Percentiles rank a stretch among this genome's conserved stretches.
phyloP scores from a whole-genome alignment of 92 coral and sea anemone genomes.

The Desmophyllum pertusum region DNA sequence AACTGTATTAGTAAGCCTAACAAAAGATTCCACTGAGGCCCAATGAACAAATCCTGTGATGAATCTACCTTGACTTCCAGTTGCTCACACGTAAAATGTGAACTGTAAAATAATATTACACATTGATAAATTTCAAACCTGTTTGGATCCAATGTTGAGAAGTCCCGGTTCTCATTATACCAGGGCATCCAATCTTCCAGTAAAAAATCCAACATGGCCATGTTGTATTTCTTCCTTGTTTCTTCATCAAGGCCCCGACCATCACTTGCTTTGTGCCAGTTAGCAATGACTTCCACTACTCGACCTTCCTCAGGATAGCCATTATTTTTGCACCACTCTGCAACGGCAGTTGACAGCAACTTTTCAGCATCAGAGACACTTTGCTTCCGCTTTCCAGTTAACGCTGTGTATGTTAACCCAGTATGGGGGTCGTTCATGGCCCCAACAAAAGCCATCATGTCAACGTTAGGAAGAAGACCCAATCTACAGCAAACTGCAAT shows the following conservation, averaged over 20 bases:
- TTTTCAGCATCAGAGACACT: constrained; percentile 61
- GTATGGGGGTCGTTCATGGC: constrained; percentile 49
- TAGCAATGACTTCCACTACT: constrained; percentile 15
- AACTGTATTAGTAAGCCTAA: background rate
- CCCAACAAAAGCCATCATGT: constrained; percentile 44
- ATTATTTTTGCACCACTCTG: constrained; percentile 34
- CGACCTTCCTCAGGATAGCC: constrained; percentile 34
- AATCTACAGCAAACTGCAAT: constrained; percentile 42
- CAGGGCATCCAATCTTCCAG: constrained; percentile 60
- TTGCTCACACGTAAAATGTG: too few relatives aligned
- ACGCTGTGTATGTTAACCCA: constrained; percentile 71
- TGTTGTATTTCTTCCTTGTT: constrained; percentile 34
- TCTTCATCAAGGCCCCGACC: constrained; percentile 68
- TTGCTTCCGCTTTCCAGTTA: constrained; percentile 69
- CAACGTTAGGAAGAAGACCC: constrained; percentile 54
- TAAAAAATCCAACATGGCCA: constrained; percentile 53
- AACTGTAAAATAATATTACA: too few relatives aligned
- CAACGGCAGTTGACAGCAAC: constrained; percentile 52
- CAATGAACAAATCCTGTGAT: background rate
- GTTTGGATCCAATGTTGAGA: constrained; percentile 46
- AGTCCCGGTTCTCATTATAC: constrained; percentile 22
- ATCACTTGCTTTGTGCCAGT: constrained; percentile 75
- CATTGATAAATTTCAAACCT: too few relatives aligned
- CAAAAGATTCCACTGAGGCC: background rate
- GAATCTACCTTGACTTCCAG: background rate